These are phyloP conservation scores for Phasianus colchicus DNA, from an alignment of 2,113 vertebrate genomes.

Conservation along the genomic window DNA sequence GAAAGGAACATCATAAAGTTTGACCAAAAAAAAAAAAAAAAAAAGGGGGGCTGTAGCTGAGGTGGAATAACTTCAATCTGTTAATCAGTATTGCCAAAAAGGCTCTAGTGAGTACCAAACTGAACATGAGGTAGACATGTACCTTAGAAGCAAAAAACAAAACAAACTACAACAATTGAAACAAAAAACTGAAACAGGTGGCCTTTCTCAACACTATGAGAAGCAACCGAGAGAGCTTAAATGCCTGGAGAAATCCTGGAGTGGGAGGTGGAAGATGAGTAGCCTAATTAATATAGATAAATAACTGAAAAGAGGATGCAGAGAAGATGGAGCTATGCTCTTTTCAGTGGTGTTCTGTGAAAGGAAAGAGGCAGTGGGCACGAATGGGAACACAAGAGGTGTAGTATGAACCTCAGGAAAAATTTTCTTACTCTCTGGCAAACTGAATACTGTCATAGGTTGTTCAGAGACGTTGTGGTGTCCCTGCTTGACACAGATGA, in stretches of 20 bases:
- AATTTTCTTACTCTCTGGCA: background rate
- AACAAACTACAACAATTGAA: too few relatives aligned
- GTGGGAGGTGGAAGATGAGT: background rate
- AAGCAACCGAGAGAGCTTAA: background rate
- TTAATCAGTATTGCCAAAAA: background rate
- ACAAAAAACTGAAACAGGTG: background rate
- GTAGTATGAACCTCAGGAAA: background rate
- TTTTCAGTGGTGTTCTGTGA: fast-evolving
- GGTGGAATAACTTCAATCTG: background rate
- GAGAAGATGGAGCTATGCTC: background rate
- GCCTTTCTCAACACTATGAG: fast-evolving
- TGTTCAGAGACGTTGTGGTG: background rate
- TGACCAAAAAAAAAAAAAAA: background rate
- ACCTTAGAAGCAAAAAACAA: background rate
- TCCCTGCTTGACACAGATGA: background rate
- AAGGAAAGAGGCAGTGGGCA: fast-evolving
- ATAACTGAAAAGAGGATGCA: background rate
- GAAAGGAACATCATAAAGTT: background rate
- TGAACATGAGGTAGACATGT: background rate
- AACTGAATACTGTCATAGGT: background rate
- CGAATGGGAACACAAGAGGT: background rate
- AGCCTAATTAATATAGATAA: background rate
- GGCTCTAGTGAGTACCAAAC: fast-evolving
- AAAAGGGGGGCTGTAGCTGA: background rate
- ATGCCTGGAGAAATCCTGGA: background rate